Percentiles rank a stretch among this genome's conserved stretches.
Conservation (phyloP, 1,140 invertebrate genomes). For the Bombus turneri region DNA sequence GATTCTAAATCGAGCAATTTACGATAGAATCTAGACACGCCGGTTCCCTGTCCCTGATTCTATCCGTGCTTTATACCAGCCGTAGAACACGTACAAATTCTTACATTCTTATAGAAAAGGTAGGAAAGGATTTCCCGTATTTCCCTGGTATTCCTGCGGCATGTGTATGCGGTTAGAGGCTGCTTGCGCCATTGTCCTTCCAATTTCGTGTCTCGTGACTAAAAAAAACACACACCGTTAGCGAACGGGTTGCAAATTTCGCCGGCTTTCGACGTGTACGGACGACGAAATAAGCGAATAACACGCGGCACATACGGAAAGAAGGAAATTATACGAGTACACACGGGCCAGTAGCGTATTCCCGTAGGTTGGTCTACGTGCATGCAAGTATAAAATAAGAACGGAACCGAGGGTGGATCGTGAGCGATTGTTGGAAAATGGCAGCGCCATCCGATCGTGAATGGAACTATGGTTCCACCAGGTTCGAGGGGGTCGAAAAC, state of each 20-base stretch:
- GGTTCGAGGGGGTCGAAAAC: conserved; percentile 28
- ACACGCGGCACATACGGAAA: conserved; percentile 38
- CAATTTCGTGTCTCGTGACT: conserved; percentile 8
- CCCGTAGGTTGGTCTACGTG: background rate
- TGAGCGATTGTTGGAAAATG: conserved; percentile 69
- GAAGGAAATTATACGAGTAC: conserved; percentile 36
- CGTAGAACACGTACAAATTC: conserved; percentile 7
- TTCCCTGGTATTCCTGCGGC: conserved; percentile 23
- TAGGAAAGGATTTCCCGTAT: conserved; percentile 27
- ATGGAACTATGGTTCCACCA: conserved; percentile 35
- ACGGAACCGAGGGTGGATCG: conserved; percentile 32
- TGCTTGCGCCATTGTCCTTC: conserved; percentile 18
- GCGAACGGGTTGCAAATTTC: conserved; percentile 36
- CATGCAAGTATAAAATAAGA: conserved; percentile 35
- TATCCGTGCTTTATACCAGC: conserved; percentile 17
- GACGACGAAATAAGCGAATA: conserved; percentile 70
- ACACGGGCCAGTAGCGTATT: background rate
- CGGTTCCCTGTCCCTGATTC: background rate
- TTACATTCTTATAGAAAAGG: conserved; percentile 30
- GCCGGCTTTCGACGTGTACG: conserved; percentile 64
- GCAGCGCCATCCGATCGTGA: conserved; percentile 58
- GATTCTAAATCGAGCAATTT: conserved; percentile 22
- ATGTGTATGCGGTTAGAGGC: conserved; percentile 23
- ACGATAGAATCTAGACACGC: conserved; percentile 9
- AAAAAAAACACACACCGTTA: background rate